Evolutionary conservation across 2,797 vertebrate species (phyloP), one percentile per base, ranked within the genome.

Genomic region (Lagothrix lagotricha): DNA sequence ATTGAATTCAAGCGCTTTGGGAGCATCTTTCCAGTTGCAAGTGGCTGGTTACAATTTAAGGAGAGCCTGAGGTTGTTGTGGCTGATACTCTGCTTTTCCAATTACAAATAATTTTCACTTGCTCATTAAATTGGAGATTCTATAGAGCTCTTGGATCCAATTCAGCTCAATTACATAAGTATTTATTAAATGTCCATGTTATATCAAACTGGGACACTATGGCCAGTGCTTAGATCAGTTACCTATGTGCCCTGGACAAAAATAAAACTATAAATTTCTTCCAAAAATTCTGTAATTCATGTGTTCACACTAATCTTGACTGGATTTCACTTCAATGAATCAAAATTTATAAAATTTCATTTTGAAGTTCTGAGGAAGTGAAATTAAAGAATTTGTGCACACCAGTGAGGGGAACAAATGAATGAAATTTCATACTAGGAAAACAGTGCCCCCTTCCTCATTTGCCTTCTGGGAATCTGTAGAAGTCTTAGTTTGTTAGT

Each of bases 121-220:
- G 14, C 44, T 93, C 48, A 48, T 96, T 95, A 86, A 90, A 88
- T 67, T 7, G 46, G 33, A 26, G 20, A 61, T 85, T 85, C 85
- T 83, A 2, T 30, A 44, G 15, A 58, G 82, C n/a, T 86, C 88
- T 61, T 90, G 28, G 14, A 86, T 89, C 93, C 61, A 75, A 50
- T 84, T 95, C 75, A 83, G 30, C 91, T 97, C 91, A 94, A 50
- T 95, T 79, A 95, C 92, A 82, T 76, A 96, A 80, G 36, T 61
- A 91, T 83, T 90, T 97, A 96, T 91, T 83, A 75, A 83, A 36
- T 83, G 44, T 67, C 82, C 88, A 9, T n/a, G 20, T 83, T 57
- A 80, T 57, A 79, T n/a, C 81, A 92, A 85, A 50, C 64, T 4
- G 36, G 46, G 67, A 75, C 6, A 19, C 1, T 12, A 3, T 80